phyloP scores from a whole-genome alignment of 92 coral and sea anemone species.

The Epizoanthus ramosus region DNA sequence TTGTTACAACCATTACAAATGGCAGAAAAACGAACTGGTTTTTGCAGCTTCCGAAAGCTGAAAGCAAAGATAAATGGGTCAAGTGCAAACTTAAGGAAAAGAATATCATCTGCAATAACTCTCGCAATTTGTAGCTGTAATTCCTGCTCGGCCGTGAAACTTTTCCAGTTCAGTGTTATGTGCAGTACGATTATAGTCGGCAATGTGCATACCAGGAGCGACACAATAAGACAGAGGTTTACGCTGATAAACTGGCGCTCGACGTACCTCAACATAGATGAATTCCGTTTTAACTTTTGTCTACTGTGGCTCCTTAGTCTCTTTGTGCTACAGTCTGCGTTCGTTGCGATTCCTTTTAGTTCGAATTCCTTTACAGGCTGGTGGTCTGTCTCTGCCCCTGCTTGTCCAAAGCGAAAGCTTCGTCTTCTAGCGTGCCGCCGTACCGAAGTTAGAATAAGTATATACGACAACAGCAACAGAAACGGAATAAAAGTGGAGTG shows the following conservation, averaged over 20 bases:
- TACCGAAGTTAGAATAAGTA: slow-evolving; percentile 20
- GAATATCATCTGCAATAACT: slow-evolving; percentile 44
- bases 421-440: slow-evolving; percentile 43
- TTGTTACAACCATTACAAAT: too few species aligned
- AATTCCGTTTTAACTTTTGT: not conserved
- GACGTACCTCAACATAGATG: slow-evolving; percentile 3
- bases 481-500: slow-evolving; percentile 49
- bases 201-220: slow-evolving; percentile 43
- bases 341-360: not conserved
- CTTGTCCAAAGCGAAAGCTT: not conserved
- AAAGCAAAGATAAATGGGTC: slow-evolving; percentile 48
- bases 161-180: slow-evolving; percentile 21
- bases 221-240: slow-evolving; percentile 26
- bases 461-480: slow-evolving; percentile 36
- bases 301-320: too few species aligned
- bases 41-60: slow-evolving; percentile 28
- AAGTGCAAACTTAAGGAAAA: slow-evolving; percentile 43
- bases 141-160: slow-evolving; percentile 20
- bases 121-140: slow-evolving; percentile 33
- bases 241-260: slow-evolving; percentile 48
- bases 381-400: not conserved
- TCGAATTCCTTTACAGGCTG: not conserved
- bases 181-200: slow-evolving; percentile 46
- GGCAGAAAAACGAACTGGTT: too few species aligned
- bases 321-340: not conserved